Conservation (phyloP, 1,140 invertebrate genomes). For the Drosophila oshimai region DNA sequence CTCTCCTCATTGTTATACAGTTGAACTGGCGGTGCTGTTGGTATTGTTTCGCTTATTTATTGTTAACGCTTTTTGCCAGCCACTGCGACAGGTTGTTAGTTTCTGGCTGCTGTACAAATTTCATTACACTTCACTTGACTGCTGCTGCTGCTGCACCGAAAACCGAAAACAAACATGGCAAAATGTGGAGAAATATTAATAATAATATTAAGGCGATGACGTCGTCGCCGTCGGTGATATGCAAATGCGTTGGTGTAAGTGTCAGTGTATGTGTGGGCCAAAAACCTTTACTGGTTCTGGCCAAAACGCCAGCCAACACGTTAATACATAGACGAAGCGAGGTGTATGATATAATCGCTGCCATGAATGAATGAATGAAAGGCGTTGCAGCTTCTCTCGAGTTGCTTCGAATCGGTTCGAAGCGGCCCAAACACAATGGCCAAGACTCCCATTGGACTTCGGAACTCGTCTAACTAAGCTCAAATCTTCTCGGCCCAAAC, state of each 20-base stretch:
- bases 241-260: conserved; percentile 28
- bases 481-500: conserved; percentile 35
- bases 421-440: conserved; percentile 18
- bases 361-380: conserved; percentile 64
- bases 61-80: conserved; percentile 76
- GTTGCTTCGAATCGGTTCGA: background rate
- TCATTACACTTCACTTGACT: conserved; percentile 64
- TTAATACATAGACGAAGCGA: conserved; percentile 3
- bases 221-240: conserved; percentile 29
- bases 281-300: conserved; percentile 58
- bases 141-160: conserved; percentile 34
- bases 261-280: conserved; percentile 36
- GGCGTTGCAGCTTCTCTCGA: conserved; percentile 63
- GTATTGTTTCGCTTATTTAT: conserved; percentile 77
- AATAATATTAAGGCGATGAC: conserved; percentile 51
- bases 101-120: conserved; percentile 63
- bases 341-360: conserved; percentile 68
- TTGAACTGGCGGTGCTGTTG: conserved; percentile 49
- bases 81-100: conserved; percentile 75
- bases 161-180: conserved; percentile 27
- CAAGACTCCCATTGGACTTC: conserved; percentile 10
- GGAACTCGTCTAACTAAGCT: conserved; percentile 39
- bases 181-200: conserved; percentile 20
- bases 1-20: conserved; percentile 78
- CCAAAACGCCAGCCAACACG: conserved; percentile 74